Conservation (phyloP, 2,113 vertebrate genomes). For the Eptesicus fuscus region DNA sequence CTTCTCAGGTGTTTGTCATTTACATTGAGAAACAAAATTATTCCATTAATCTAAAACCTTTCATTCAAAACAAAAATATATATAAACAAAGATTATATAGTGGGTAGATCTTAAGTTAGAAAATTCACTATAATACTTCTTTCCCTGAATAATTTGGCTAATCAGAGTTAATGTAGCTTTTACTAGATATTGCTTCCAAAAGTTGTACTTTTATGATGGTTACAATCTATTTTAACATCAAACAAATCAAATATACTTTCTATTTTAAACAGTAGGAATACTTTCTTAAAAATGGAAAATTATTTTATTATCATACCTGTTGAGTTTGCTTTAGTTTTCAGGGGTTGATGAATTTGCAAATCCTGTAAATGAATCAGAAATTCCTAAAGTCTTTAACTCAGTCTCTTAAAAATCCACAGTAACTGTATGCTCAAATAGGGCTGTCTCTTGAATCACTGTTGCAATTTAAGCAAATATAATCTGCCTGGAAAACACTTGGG, state of each 20-base stretch:
- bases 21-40: background rate
- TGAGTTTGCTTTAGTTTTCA: conserved; percentile 73
- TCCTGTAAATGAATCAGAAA: conserved; percentile 72
- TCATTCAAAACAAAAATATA: conserved; percentile 4
- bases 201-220: conserved; percentile 30
- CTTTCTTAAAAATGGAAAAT: conserved; percentile 58
- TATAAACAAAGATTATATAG: conserved; percentile 36
- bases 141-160: conserved; percentile 38
- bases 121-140: conserved; percentile 7
- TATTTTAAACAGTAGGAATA: conserved; percentile 50
- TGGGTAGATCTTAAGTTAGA: conserved; percentile 41
- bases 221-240: conserved; percentile 43
- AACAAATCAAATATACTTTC: conserved; percentile 25
- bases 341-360: conserved; percentile 55
- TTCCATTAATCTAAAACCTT: conserved; percentile 32
- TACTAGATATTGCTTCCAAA: conserved; percentile 32
- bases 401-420: conserved; percentile 69
- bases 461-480: conserved; percentile 74
- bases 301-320: conserved; percentile 79
- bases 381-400: conserved; percentile 63
- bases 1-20: background rate
- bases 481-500: conserved; percentile 72
- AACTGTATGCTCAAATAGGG: conserved; percentile 61
- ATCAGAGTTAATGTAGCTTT: conserved; percentile 33
- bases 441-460: conserved; percentile 69